A percentile compares a stretch with the other conserved stretches of the same genome.
These are phyloP conservation scores for Laspeyria flexula DNA, from an alignment of 2,888 invertebrate species.

Conservation along the genomic window DNA sequence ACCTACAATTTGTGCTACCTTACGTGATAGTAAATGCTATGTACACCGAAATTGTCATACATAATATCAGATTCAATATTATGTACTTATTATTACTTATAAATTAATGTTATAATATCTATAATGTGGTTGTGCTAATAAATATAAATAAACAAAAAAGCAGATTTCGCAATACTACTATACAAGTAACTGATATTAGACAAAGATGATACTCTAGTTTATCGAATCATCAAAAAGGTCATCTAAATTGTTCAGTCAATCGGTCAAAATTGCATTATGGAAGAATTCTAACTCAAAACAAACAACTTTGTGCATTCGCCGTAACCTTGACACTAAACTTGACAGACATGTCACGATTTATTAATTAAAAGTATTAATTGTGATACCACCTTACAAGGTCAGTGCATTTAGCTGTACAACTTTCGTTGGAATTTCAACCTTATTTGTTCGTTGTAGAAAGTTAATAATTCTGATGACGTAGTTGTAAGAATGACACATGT, in stretches of 20 bases:
- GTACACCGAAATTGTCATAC: too few species aligned
- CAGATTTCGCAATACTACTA: too few species aligned
- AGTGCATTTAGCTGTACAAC: slow-evolving; percentile 44
- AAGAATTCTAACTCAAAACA: slow-evolving; percentile 28
- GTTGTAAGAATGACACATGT: slow-evolving; percentile 37
- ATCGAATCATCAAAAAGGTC: too few species aligned
- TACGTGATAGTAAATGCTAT: too few species aligned
- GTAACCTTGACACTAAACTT: slow-evolving; percentile 46
- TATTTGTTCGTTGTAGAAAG: slow-evolving; percentile 6
- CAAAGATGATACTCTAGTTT: too few species aligned
- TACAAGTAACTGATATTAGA: too few species aligned
- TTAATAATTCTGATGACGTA: slow-evolving; percentile 14
- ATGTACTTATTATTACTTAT: too few species aligned
- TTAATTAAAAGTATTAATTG: slow-evolving; percentile 50
- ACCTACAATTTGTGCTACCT: too few species aligned
- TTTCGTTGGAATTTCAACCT: slow-evolving; percentile 13
- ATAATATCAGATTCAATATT: too few species aligned
- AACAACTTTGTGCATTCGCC: slow-evolving; percentile 24
- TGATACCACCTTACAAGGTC: slow-evolving; percentile 58
- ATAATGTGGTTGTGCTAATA: too few species aligned
- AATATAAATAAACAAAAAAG: too few species aligned
- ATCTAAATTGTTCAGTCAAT: slow-evolving; percentile 7
- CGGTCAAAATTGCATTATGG: slow-evolving; percentile 23
- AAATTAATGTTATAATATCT: too few species aligned
- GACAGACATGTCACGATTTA: slow-evolving; percentile 53